Conservation (phyloP, 2,113 vertebrate species). For the Ascaphus truei region DNA sequence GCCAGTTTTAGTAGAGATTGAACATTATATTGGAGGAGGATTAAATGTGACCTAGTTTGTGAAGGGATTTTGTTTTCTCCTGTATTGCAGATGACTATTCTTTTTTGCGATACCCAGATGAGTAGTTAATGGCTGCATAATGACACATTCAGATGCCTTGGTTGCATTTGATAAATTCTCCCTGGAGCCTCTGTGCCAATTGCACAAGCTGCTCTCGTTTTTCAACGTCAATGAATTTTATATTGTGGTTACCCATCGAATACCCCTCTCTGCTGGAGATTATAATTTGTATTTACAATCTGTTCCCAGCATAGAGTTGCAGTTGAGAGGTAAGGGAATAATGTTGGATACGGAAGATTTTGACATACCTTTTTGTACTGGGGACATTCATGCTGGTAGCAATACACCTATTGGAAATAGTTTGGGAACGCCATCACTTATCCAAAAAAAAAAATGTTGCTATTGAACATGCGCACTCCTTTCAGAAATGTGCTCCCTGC, state of each 20-base stretch:
- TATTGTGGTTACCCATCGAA: no score
- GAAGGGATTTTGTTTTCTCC: slow-evolving; percentile 38
- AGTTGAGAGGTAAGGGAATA: neutral
- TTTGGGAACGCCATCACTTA: slow-evolving; percentile 71
- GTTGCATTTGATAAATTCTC: neutral
- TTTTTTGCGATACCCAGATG: slow-evolving; percentile 32
- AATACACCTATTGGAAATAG: slow-evolving; percentile 60
- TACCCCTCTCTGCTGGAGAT: no score
- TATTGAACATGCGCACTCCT: slow-evolving; percentile 64
- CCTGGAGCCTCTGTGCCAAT: neutral
- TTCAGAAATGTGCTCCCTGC: slow-evolving; percentile 54
- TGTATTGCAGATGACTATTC: neutral
- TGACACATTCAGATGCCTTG: neutral
- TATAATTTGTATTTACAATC: no score
- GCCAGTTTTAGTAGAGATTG: slow-evolving; percentile 47
- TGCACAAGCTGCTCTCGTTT: neutral
- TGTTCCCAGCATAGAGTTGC: no score
- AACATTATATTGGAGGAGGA: slow-evolving; percentile 50
- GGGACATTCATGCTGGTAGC: slow-evolving; percentile 59
- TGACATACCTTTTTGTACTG: slow-evolving; percentile 71
- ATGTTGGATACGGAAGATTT: slow-evolving; percentile 48
- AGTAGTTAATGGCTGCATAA: neutral
- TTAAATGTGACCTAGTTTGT: slow-evolving; percentile 61
- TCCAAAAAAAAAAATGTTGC: slow-evolving; percentile 59
- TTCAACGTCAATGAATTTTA: no score